Conservation (phyloP, 2,888 invertebrate species). For the Dendrolimus pini region DNA sequence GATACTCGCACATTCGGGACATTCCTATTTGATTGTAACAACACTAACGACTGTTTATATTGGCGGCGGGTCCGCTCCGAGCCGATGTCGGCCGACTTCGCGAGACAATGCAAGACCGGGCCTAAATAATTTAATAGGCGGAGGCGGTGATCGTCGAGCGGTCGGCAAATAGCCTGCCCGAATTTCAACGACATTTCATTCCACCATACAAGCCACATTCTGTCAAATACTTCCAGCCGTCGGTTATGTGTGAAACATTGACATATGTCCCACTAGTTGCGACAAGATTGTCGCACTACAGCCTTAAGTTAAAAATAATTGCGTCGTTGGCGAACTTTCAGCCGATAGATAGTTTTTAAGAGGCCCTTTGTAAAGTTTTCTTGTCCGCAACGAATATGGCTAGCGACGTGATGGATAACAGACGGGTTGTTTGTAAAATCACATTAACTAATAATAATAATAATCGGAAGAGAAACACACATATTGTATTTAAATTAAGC, state of each 20-base stretch:
- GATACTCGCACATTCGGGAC: conserved; percentile 54
- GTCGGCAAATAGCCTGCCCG: conserved; percentile 46
- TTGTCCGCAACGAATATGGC: background rate
- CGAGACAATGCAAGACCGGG: conserved; percentile 66
- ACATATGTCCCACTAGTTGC: background rate
- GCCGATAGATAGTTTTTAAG: background rate
- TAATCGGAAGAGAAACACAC: no score
- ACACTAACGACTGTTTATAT: conserved; percentile 67
- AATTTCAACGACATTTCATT: background rate
- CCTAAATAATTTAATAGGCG: conserved; percentile 71
- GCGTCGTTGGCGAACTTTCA: background rate
- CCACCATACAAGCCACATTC: background rate
- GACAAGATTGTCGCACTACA: background rate
- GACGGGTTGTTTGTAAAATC: background rate
- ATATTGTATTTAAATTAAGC: no score
- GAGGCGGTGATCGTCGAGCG: conserved; percentile 43
- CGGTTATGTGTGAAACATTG: background rate
- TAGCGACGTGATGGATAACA: background rate
- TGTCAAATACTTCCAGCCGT: background rate
- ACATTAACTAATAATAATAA: no score
- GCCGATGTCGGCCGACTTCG: conserved; percentile 36
- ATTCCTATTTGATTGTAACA: conserved; percentile 49
- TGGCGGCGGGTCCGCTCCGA: conserved; percentile 25
- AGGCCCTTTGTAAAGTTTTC: background rate
- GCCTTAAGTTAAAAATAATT: background rate